Percentiles rank a stretch among this genome's conserved stretches.
Conservation (phyloP, 2,113 vertebrate species). For the Lepus timidus region DNA sequence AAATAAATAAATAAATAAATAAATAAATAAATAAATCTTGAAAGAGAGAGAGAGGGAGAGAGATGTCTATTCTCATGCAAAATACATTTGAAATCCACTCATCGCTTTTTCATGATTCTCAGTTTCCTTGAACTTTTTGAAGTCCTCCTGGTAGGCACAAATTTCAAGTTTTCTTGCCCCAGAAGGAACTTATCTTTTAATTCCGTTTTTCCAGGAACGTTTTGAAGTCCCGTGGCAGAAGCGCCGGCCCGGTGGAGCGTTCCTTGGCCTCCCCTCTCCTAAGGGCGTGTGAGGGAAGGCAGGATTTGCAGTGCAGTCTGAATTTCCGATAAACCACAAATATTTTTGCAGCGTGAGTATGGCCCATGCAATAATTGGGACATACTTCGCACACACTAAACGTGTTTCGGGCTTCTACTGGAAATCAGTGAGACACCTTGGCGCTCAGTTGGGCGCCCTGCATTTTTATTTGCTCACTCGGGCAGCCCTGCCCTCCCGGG, state of each 20-base stretch:
- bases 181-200: too few species aligned
- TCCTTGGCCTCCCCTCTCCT: neutral
- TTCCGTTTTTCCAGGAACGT: too few species aligned
- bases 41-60: too few species aligned
- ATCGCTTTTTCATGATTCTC: too few species aligned
- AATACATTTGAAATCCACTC: too few species aligned
- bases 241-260: neutral
- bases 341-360: slow-evolving; percentile 21
- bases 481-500: neutral
- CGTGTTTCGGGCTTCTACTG: neutral
- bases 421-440: neutral
- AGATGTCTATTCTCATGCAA: too few species aligned
- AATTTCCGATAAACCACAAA: neutral
- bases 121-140: too few species aligned
- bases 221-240: neutral
- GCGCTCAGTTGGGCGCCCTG: neutral
- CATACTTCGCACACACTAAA: neutral
- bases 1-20: too few species aligned
- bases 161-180: too few species aligned
- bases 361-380: slow-evolving; percentile 13
- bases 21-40: too few species aligned
- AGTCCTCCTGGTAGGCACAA: too few species aligned
- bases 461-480: neutral
- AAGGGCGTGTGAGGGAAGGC: neutral
- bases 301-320: neutral